phyloP scores from a whole-genome alignment of 2,888 invertebrate genomes.

The Bombylius major region DNA sequence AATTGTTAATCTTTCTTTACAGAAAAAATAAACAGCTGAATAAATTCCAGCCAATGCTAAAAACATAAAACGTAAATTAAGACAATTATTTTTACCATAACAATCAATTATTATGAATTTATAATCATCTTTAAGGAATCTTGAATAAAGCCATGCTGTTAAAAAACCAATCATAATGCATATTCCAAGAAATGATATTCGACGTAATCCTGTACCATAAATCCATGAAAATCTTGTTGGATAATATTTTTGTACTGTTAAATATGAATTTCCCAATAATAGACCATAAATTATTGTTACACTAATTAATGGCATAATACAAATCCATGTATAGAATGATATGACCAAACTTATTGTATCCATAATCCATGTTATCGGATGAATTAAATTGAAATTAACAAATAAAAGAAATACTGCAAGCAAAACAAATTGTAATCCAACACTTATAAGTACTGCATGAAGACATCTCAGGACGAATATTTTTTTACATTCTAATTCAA shows the following conservation, averaged over 20 bases:
- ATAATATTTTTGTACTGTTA: slow-evolving; percentile 46
- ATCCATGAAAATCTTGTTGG: slow-evolving; percentile 56
- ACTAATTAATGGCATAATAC: slow-evolving; percentile 47
- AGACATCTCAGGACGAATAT: slow-evolving; percentile 28
- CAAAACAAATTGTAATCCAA: slow-evolving; percentile 43
- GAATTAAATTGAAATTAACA: slow-evolving; percentile 49
- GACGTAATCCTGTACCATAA: slow-evolving; percentile 46
- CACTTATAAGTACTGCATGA: slow-evolving; percentile 45
- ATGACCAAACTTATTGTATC: slow-evolving; percentile 44
- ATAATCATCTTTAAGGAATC: slow-evolving; percentile 48
- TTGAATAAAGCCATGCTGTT: slow-evolving; percentile 55
- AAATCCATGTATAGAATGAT: slow-evolving; percentile 46
- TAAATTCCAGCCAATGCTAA: slow-evolving; percentile 54
- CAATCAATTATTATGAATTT: slow-evolving; percentile 41
- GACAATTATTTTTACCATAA: slow-evolving; percentile 39
- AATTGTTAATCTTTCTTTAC: slow-evolving; percentile 20
- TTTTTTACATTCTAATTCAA: slow-evolving; percentile 24
- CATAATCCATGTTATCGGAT: slow-evolving; percentile 52
- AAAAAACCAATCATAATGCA: slow-evolving; percentile 53
- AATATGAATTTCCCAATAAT: slow-evolving; percentile 55
- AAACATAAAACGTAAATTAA: slow-evolving; percentile 55
- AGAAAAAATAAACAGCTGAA: slow-evolving; percentile 45
- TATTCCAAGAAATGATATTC: slow-evolving; percentile 38
- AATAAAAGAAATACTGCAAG: slow-evolving; percentile 40
- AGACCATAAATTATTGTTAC: slow-evolving; percentile 60